Evolutionary conservation across 2,113 vertebrate species (phyloP), one percentile per base, ranked within the genome.

Genomic region (Antigone vipio): DNA sequence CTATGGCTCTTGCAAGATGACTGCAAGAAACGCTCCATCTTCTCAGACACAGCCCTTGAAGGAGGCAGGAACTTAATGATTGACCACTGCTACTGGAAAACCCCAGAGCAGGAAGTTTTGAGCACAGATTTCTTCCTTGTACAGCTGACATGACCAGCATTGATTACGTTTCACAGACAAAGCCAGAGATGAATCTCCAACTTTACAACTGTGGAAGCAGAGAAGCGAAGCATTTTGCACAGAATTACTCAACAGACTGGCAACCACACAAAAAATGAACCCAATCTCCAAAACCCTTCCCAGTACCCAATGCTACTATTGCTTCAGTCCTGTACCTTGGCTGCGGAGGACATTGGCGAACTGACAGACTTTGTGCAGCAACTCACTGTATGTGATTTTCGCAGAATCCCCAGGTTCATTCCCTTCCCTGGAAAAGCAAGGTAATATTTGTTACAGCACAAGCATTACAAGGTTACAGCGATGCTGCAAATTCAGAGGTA

Each of bases 331-430:
- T 14, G 11, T 96, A 99, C 99, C 99, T 98, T 99, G 98, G 63
- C 98, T 97, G 92, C 97, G 98, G 24, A 99, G 98, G 85, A 99
- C 98, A 13, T 99, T 99, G 98, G 99, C 98, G 11, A 99, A 99
- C 97, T 98, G 99, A 94, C 99, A 99, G 82, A 99, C 99, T 85
- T 97, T 98, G 89, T 97, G 97, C 94, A 99, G 97, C 96, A 99
- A 98, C 94, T 99, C 98, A 27, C 93, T 97, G 97, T 99, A 99
- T 27, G 99, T 99, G 97, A 99, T 98, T 15, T 98, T 98, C 75
- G 94, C 71, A 45, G 98, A 98, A 49, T 99, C 99, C 2, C 98
- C 99, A 1, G 99, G 99, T 64, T 99, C 99, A 16, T 99, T 99
- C 27, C 99, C 99, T 92, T 99, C 99, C 99, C 99, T 99, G 91